These are phyloP conservation scores for Ruditapes philippinarum DNA, from an alignment of 1,140 invertebrate genomes.

Conservation along the genomic window DNA sequence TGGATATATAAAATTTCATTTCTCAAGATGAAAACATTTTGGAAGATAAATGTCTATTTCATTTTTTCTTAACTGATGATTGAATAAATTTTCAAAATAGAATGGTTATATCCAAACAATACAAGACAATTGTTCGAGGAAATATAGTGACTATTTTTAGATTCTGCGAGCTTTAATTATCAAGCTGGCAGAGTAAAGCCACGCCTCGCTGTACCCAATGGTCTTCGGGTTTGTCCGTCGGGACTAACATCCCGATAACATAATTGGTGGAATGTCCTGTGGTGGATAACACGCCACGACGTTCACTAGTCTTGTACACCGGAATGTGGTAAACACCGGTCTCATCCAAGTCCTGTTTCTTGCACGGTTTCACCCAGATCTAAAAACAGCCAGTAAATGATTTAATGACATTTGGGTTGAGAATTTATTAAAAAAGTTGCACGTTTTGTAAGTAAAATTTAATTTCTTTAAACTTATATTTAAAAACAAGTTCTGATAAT, in stretches of 20 bases:
- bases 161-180: constrained; percentile 88
- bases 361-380: constrained; percentile 85
- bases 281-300: constrained; percentile 87
- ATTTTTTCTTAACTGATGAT: background rate
- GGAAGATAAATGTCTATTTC: background rate
- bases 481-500: too few species aligned
- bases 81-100: background rate
- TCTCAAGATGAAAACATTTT: background rate
- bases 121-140: constrained; percentile 32
- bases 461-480: too few species aligned
- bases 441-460: too few species aligned
- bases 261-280: constrained; percentile 87
- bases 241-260: constrained; percentile 84
- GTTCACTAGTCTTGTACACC: constrained; percentile 95
- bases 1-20: constrained; percentile 46
- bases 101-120: constrained; percentile 35
- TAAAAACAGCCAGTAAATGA: constrained; percentile 67
- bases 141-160: background rate
- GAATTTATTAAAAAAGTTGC: too few species aligned
- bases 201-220: constrained; percentile 86
- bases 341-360: constrained; percentile 80
- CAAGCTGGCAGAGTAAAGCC: constrained; percentile 92
- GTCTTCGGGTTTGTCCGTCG: constrained; percentile 83
- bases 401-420: too few species aligned
- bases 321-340: constrained; percentile 91